Conservation (phyloP, 2,113 vertebrate species). For the Formicarius rufipectus region DNA sequence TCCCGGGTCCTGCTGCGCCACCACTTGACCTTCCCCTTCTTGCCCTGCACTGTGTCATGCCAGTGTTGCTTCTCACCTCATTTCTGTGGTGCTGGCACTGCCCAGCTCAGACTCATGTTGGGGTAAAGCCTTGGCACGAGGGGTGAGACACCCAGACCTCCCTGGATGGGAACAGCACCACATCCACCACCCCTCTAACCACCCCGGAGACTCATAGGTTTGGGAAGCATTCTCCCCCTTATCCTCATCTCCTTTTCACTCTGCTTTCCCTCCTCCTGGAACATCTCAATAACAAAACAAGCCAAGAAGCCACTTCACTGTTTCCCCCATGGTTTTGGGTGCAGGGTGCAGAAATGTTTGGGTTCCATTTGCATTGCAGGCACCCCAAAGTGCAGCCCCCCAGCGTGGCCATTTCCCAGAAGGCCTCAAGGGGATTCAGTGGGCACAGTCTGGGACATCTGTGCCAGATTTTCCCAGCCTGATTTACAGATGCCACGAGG, state of each 20-base stretch:
- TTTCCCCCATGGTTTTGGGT: neutral
- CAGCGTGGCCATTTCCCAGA: neutral
- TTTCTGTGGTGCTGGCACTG: neutral
- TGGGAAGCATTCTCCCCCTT: neutral
- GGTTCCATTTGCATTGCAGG: neutral
- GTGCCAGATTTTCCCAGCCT: neutral
- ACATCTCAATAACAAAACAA: neutral
- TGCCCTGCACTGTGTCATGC: neutral
- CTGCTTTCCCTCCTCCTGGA: neutral
- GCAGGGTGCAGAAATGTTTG: neutral
- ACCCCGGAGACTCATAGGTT: neutral
- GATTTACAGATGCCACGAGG: fast-evolving
- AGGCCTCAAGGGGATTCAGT: neutral
- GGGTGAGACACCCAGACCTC: neutral
- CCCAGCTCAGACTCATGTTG: neutral
- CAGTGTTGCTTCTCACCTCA: neutral
- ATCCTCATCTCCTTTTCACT: neutral
- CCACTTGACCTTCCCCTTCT: fast-evolving
- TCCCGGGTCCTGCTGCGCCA: neutral
- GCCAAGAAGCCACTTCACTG: neutral
- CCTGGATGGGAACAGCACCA: neutral
- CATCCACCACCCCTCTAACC: neutral
- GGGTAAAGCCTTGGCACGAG: neutral
- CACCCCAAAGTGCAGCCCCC: neutral
- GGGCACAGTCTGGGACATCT: neutral